Evolutionary conservation across 2,113 vertebrate genomes (phyloP), one percentile per base, ranked within the genome.

Genomic region (Hydrolagus affinis): DNA sequence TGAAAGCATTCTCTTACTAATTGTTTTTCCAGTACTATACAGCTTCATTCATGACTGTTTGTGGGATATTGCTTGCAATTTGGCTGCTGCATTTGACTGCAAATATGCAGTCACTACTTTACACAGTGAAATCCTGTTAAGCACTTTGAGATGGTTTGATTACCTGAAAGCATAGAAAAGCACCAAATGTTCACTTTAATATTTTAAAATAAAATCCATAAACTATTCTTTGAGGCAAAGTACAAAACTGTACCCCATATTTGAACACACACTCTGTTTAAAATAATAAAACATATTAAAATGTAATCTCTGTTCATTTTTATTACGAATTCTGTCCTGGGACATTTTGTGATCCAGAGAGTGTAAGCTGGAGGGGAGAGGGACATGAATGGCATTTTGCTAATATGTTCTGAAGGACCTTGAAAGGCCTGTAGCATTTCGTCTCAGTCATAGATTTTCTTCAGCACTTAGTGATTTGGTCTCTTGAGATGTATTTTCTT

Each of bases 401-500:
- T 68, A 83, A 30, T 32, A 32, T 32, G 78, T 83, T 83, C 17
- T 30, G 28, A 83, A 17, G 21, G 32, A 8, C 19, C 73, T 57
- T n/a, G 32, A n/a, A 19, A 75, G 32, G 28, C 78, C 62, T 28
- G 32, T 25, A 68, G 62, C 60, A 68, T 68, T 83, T 68, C 28
- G 25, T 62, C 14, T 83, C 19, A 19, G 78, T 66, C 9, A 44
- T 44, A 66, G 78, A 83, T 32, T 83, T 66, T 66, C 78, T 66
- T 66, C 62, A 21, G 62, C 62, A 68, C 23, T 85, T 70, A 57
- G 57, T 59, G 12, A 59, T 59, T 85, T 71, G 57, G 25, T 71
- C 32, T 85, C 78, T 66, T 60, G 88, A 88, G 88, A 86, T 69
- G 57, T 77, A 76, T 69, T 85, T 60, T 73, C 85, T 85, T 25